Base-by-base conservation (phyloP, 2,113 vertebrate genomes). In the Hydrochoerus hydrochaeris region DNA sequence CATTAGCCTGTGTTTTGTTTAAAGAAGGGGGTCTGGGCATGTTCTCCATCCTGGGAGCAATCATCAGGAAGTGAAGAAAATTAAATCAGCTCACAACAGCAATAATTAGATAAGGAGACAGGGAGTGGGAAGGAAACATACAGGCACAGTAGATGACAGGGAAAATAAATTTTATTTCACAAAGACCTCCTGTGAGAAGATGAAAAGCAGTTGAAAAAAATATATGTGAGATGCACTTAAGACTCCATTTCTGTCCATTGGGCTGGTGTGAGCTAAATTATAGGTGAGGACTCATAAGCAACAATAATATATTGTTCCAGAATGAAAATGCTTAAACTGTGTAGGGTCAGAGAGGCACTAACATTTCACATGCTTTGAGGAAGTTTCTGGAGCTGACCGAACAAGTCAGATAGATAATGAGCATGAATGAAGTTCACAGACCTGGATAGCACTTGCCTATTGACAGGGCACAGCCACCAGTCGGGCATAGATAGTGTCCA, bases 1-100 rank as follows among this genome's bases (percentile, higher is more conserved):
- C 10, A 11, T 84, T 78, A 49, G 35, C 67, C 35, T 87, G 46
- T 81, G 4, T 75, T 97, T 89, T 91, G 46, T 89, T 89, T 91
- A 71, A 92, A 62, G 67, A 87, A 87, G 44, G 7, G 30, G 8
- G 0, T n/a, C 22, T 9, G 12, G 11, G 4, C 6, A 44, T 49
- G 26, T 57, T 91, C 19, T 13, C 73, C 75, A 46, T 58, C 57
- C 60, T 75, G 35, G 38, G 7, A 62, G 26, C 13, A 28, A 81
- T 95, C 82, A 58, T 81, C 2, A 60, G 35, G 57, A 63, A 63
- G 8, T 30, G 1, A 4, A 14, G 35, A 69, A 81, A 95, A 73
- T 49, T 28, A 69, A 81, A 60, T 69, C 32, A 82, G 11, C 58
- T 96, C 78, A n/a, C 11, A 28, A n/a, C 19, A 60, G 52, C 60